Evolutionary conservation across 2,797 vertebrate genomes (phyloP).

Genomic region (Momotus momota): DNA sequence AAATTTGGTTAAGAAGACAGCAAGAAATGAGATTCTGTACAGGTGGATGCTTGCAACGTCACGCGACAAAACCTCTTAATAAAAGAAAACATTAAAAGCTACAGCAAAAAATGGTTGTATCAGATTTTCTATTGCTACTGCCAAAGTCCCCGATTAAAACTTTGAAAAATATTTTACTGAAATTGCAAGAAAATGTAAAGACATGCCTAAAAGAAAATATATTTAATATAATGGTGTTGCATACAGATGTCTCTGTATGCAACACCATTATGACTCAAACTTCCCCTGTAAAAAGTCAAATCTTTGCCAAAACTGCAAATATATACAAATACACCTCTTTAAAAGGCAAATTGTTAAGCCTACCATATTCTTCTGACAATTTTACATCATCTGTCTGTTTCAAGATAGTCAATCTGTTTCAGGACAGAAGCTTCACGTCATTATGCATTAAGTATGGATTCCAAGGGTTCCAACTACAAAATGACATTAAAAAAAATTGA

Average conservation of each 20-base stretch:
- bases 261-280: neutral
- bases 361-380: neutral
- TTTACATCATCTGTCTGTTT: neutral
- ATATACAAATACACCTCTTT: neutral
- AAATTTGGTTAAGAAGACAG: neutral
- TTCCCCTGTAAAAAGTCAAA: neutral
- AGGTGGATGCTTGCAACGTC: neutral
- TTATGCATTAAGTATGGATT: neutral
- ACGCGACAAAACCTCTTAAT: too few relatives aligned
- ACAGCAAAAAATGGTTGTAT: neutral
- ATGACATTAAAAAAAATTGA: neutral
- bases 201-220: neutral
- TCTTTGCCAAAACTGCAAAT: neutral
- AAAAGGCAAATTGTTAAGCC: neutral
- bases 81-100: neutral
- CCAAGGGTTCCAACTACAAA: neutral
- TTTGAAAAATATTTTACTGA: neutral
- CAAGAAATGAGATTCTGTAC: neutral
- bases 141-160: neutral
- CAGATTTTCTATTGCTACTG: neutral
- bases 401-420: neutral
- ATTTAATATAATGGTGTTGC: neutral
- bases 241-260: too few relatives aligned
- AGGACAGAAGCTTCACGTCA: neutral
- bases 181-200: neutral